These are phyloP conservation scores for Hemiprocne comata DNA, from an alignment of 2,113 vertebrate species.

Conservation along the genomic window DNA sequence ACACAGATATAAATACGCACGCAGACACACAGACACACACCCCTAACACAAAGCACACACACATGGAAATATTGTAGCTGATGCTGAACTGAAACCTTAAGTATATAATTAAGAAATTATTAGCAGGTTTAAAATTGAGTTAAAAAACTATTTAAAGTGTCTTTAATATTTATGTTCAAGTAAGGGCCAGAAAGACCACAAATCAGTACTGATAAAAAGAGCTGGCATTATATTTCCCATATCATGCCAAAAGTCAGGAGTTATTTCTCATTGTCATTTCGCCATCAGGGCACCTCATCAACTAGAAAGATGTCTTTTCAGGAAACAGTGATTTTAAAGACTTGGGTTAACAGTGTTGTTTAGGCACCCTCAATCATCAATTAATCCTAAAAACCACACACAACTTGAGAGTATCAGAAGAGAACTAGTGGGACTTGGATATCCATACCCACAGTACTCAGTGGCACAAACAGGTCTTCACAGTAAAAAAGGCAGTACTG, in stretches of 20 bases:
- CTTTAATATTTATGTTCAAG: conserved; percentile 60
- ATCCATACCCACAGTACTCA: neutral
- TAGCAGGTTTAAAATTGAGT: conserved; percentile 54
- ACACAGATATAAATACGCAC: conserved; percentile 42
- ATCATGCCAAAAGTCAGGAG: neutral
- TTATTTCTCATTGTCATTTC: conserved; percentile 35
- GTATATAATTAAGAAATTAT: conserved; percentile 50
- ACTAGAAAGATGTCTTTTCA: neutral
- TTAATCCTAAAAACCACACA: neutral
- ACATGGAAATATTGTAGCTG: conserved; percentile 6
- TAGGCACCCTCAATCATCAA: conserved; percentile 37
- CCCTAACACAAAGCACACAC: neutral
- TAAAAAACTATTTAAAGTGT: conserved; percentile 57
- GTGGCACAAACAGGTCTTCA: conserved; percentile 23
- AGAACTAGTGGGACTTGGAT: neutral
- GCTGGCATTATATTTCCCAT: neutral
- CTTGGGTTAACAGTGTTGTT: conserved; percentile 27
- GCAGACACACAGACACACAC: neutral
- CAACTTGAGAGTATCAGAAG: neutral
- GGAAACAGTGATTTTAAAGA: conserved; percentile 38
- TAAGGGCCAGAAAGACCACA: conserved; percentile 36
- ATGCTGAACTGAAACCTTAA: conserved; percentile 42
- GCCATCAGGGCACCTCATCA: conserved; percentile 18
- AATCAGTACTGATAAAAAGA: conserved; percentile 51
- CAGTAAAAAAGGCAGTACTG: conserved; percentile 17